Evolutionary conservation across 2,797 vertebrate species (phyloP), one percentile per base, ranked within the genome.

Genomic region (Morelia viridis): DNA sequence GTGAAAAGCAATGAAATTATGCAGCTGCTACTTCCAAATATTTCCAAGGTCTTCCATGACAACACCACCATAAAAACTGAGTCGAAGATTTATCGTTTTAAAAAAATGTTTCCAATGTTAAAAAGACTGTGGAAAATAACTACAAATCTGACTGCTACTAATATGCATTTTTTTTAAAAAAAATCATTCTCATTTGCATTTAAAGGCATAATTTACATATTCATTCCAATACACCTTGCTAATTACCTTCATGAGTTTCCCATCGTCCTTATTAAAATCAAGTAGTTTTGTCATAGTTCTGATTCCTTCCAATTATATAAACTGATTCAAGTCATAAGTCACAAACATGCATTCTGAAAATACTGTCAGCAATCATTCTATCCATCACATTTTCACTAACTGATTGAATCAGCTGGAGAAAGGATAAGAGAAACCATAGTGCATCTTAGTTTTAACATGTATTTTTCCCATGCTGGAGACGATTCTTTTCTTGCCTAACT

Each of bases 181-280:
- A 22, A n/a, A 24, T 53, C n/a, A 41, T 35, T 91, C 62, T 65
- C 80, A 41, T 91, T 64, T 35, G 53, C 58, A 86, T 46, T 91
- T 64, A 91, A 50, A 60, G 35, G 19, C 56, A 71, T 60, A 46
- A 65, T 8, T 58, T 46, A 56, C 31, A 62, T 5, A 65, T 89
- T 53, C 17, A n/a, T 58, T 60, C 31, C 53, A 60, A 71, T 41
- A 46, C 26, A 60, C 64, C 85, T 87, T 71, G 15, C 57, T 87
- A 91, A 87, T 91, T 86, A 58, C 19, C 85, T 85, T 91, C 62
- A 91, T 91, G 53, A 88, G 68, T 3, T 83, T 89, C 68, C 62
- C 19, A 28, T 88, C 57, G 6, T 88, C 58, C 68, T 83, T 71
- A 88, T 88, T 91, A 91, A 87, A 91, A 91, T 71, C 53, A 87